Percentiles rank a stretch among this genome's conserved stretches.
Conservation (phyloP, 2,113 vertebrate genomes). For the Cercocebus atys region DNA sequence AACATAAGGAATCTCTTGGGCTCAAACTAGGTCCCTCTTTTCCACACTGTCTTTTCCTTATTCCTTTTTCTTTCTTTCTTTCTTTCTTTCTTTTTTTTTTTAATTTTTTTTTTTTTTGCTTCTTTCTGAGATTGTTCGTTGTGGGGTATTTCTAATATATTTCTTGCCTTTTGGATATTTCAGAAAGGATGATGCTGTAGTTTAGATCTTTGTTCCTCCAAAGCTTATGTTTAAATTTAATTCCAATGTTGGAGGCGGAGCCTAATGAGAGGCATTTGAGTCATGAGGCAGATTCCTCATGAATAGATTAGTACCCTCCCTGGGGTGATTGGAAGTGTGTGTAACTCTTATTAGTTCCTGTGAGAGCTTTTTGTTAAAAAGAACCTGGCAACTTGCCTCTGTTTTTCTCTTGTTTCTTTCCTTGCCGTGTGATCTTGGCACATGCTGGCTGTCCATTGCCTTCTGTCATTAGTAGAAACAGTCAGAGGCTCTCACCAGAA, state of each 20-base stretch:
- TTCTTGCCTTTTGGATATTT: neutral
- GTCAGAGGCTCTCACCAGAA: neutral
- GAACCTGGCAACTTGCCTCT: neutral
- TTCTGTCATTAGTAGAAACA: neutral
- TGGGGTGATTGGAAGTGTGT: neutral
- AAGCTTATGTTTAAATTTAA: neutral
- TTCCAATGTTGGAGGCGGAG: neutral
- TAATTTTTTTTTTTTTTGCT: neutral
- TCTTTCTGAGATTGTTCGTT: neutral
- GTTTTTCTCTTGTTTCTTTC: too few species aligned
- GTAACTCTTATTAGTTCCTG: neutral
- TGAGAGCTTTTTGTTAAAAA: neutral
- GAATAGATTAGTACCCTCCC: neutral
- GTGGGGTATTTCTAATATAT: neutral
- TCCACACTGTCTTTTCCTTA: neutral
- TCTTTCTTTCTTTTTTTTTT: neutral
- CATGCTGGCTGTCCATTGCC: neutral
- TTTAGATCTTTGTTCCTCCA: neutral
- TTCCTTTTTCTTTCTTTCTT: neutral
- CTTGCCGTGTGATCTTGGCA: neutral
- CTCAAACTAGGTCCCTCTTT: neutral
- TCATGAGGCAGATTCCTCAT: neutral
- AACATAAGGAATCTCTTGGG: neutral
- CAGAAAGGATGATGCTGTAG: neutral
- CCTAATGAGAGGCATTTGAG: neutral